Evolutionary conservation across 2,113 vertebrate genomes (phyloP), one percentile per base, ranked within the genome.

Genomic region (Nycticebus coucang): DNA sequence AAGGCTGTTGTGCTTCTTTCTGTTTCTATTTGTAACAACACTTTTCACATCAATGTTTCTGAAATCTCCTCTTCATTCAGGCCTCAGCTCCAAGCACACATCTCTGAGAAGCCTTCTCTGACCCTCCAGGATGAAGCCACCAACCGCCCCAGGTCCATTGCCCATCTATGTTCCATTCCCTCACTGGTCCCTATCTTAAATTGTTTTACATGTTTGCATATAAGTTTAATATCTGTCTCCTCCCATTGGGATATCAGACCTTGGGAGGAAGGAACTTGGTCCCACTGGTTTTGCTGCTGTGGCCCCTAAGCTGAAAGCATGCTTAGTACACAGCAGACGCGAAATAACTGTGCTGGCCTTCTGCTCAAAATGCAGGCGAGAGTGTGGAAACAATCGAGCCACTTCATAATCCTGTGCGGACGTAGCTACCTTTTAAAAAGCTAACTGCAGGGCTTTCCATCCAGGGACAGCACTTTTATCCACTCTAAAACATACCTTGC

Each of bases 61-160:
- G 0, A 18, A 66, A 30, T 37, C 13, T 50, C 13, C 22, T 64
- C 21, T 6, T 60, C 37, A 83, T 55, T 80, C 30, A 79, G 11
- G 4, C 64, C 28, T 55, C 8, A 35, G 22, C 1, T 69, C 7
- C 28, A 14, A 53, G 1, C 24, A 21, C 3, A 2, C 3, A 9
- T 75, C 7, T 62, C 17, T 64, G 79, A 14, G 50, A 79, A 78
- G 35, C 1, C 64, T 35, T 89, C 68, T 75, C 17, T 6, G 18
- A 41, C 9, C 1, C 2, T 11, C 28, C 59, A 64, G 4, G n/a
- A 50, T 35, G 18, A 53, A 41, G 83, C 2, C 62, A 33, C 13
- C 35, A 84, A 19, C 4, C 4, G 18, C 4, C 0, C 28, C 7
- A 5, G 0, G n/a, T 0, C 9, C 9, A 2, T 3, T 12, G n/a